phyloP scores from a whole-genome alignment of 2,113 vertebrate genomes.

The Gymnobelideus leadbeateri region DNA sequence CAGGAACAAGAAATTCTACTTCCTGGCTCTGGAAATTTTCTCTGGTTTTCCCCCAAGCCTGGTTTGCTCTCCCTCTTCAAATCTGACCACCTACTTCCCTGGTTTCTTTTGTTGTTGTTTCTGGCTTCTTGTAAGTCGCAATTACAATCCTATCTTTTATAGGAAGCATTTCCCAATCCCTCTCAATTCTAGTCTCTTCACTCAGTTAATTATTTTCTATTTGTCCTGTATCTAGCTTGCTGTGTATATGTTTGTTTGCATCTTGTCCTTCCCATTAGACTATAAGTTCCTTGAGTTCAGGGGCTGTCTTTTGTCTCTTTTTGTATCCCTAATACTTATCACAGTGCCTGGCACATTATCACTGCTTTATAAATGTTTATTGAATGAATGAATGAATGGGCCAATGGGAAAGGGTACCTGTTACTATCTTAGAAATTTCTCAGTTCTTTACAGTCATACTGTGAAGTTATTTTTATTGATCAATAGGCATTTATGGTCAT shows the following conservation, averaged over 20 bases:
- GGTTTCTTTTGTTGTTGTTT: not conserved
- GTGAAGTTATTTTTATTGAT: not conserved
- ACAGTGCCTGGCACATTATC: not conserved
- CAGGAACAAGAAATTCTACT: not conserved
- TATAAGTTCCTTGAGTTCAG: not conserved
- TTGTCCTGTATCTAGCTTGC: not conserved
- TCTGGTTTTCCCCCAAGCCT: not conserved
- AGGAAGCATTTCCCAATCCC: not conserved
- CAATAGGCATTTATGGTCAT: not conserved
- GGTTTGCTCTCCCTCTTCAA: not conserved
- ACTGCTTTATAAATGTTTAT: not conserved
- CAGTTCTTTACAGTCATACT: not conserved
- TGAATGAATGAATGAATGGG: not conserved
- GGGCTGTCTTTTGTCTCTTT: not conserved
- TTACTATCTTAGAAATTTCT: not conserved
- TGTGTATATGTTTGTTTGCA: not conserved
- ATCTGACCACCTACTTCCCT: not conserved
- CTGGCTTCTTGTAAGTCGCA: not conserved
- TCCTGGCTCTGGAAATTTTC: not conserved
- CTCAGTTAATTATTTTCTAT: not conserved
- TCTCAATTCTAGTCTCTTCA: not conserved
- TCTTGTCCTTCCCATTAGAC: not conserved
- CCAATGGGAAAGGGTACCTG: not conserved
- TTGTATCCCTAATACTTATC: not conserved
- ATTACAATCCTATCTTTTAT: not conserved